phyloP scores from a whole-genome alignment of 2,113 vertebrate species.

The Heterocephalus glaber region DNA sequence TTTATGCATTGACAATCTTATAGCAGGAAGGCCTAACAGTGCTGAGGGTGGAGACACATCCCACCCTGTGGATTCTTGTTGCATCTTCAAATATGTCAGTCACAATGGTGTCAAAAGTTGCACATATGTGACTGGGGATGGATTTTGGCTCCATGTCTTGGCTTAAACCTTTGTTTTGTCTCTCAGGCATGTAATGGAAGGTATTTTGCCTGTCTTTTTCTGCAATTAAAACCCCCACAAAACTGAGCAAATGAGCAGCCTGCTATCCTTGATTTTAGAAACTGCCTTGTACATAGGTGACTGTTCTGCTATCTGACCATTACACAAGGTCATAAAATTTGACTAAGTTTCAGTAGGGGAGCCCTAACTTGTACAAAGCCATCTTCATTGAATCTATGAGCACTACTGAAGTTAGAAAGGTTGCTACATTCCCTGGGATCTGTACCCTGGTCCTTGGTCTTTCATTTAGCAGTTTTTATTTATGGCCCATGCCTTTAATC shows the following conservation, averaged over 20 bases:
- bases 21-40: neutral
- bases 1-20: neutral
- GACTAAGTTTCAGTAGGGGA: neutral
- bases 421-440: neutral
- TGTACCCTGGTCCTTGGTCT: neutral
- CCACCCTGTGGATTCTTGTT: neutral
- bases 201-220: conserved; percentile 48
- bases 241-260: conserved; percentile 55
- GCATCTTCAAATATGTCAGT: neutral
- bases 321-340: neutral
- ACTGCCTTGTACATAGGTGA: neutral
- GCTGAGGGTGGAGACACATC: neutral
- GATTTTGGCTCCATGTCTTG: conserved; percentile 54
- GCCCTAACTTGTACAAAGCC: neutral
- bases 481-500: neutral
- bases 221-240: conserved; percentile 58
- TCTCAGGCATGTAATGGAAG: conserved; percentile 54
- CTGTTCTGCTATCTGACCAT: neutral
- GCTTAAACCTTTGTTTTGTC: conserved; percentile 55
- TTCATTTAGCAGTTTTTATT: neutral
- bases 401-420: neutral
- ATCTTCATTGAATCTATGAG: neutral
- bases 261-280: conserved; percentile 44
- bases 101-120: neutral
- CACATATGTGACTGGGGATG: neutral